Base-by-base conservation (phyloP, 2,797 vertebrate species). In the Enteromius paludinosus region DNA sequence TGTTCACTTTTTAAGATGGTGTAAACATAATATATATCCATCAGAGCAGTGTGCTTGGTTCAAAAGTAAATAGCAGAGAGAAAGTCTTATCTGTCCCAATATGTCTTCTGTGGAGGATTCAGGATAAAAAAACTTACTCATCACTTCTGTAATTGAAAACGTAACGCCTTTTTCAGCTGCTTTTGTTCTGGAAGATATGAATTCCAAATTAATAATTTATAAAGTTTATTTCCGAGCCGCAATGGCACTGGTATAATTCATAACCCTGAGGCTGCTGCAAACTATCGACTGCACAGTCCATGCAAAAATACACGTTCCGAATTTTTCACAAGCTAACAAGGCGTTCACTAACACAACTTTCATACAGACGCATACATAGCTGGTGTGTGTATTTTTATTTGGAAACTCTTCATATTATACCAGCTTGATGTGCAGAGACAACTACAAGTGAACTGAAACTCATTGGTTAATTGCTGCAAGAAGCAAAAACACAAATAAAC, bases 191-290 rank as follows among this genome's bases (percentile, higher is more conserved):
- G 23, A 76, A 62, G 38, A 76, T 76, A 76, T 62, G 33, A 20
- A 76, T 76, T 10, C 73, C 35, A 18, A 59, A 74, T 74, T 41
- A 74, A 74, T 74, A 74, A 74, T 74, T 59, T 59, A n/a, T n/a
- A 59, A 17, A 1, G 14, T 25, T 74, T 74, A 33, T 74, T 74
- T 74, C 33, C 56, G 52, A 41, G 52, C n/a, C 1, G 2, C n/a
- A 38, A 4, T 25, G 52, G 52, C 52, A 74, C 52, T 59, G 52
- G n/a, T 25, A 25, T 74, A 38, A 56, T 74, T 56, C 72, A 59
- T 41, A 17, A 38, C 14, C 72, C 72, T 11, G n/a, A 25, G 33
- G 72, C 72, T 56, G 20, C n/a, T 25, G 15, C 49, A 74, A 17
- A 56, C 20, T 56, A 38, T 20, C n/a, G 7, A 23, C 12, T 73